Base-by-base conservation (phyloP, 2,113 vertebrate species). In the Pithys albifrons region DNA sequence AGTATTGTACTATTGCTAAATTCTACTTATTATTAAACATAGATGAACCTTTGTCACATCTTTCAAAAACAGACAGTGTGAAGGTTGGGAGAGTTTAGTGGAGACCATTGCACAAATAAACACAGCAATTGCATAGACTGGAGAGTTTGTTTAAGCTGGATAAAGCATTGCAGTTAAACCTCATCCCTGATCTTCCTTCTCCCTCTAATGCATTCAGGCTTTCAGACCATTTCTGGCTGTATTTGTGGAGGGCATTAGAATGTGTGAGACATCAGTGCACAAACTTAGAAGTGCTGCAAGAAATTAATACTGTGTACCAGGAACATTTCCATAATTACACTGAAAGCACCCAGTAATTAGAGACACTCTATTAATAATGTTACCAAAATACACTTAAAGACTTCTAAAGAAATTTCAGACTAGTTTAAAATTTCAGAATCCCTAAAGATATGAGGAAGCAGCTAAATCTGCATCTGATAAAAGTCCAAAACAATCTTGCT, bases 351-450 rank as follows among this genome's bases (percentile, higher is more conserved):
- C 80, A 88, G 43, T 76, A 93, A 93, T 96, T 96, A 96, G 75
- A 95, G 93, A 83, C 72, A 79, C 62, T 95, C 94, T 80, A 64
- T 96, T 96, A 88, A 96, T 97, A 91, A 93, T 95, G 86, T 90
- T 80, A 90, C 85, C 71, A 93, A 96, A 96, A 97, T 85, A 79
- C 46, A 39, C 41, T 90, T 93, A 86, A 88, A 91, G 73, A 52
- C 89, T 89, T 96, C 76, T 93, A 71, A 96, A 95, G 94, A 96
- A 96, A 92, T 93, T 91, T 95, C 69, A 87, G 73, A n/a, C 78
- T 76, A 39, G 70, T 82, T 95, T 82, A 77, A 97, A 95, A 96
- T 84, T 91, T 87, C 82, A 58, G 1, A 74, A 51, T 89, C 76
- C 90, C 93, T 66, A 61, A 92, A 96, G 87, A 95, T 79, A 69